These are phyloP conservation scores for Pollenia amentaria DNA, from an alignment of 2,888 invertebrate species.

Conservation along the genomic window DNA sequence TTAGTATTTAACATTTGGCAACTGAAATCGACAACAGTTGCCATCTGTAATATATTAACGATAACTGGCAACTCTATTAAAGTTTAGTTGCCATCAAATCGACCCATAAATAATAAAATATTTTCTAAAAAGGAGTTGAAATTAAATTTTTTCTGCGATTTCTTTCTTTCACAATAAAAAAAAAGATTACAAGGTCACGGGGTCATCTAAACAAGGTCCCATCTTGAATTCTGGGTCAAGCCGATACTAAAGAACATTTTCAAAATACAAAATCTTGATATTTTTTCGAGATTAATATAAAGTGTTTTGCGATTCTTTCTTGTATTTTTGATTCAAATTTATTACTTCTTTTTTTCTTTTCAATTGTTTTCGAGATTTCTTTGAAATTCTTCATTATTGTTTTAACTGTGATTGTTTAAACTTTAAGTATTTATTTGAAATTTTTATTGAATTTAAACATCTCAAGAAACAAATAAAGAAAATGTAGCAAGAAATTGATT, in stretches of 20 bases:
- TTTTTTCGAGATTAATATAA: too few species aligned
- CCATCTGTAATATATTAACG: too few species aligned
- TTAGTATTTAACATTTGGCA: too few species aligned
- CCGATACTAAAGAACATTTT: not conserved
- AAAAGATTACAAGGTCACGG: not conserved
- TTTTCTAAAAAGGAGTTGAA: not conserved
- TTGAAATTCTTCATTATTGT: constrained; percentile 28
- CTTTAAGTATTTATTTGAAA: constrained; percentile 28
- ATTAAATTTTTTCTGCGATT: not conserved
- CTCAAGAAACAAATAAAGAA: constrained; percentile 38
- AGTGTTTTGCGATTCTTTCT: not conserved
- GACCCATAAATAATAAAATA: too few species aligned
- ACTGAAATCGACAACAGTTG: too few species aligned
- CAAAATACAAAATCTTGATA: not conserved
- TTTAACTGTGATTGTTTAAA: constrained; percentile 28
- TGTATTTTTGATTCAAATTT: constrained; percentile 19
- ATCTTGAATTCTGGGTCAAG: not conserved
- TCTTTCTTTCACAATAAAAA: not conserved
- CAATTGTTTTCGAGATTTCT: constrained; percentile 13
- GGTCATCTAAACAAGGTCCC: not conserved
- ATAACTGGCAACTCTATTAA: too few species aligned
- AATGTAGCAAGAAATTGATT: constrained; percentile 47
- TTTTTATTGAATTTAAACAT: constrained; percentile 33
- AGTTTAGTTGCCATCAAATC: too few species aligned
- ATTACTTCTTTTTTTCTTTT: constrained; percentile 7